Evolutionary conservation across 2,888 invertebrate genomes (phyloP).

Genomic region (Drosophila incognita): DNA sequence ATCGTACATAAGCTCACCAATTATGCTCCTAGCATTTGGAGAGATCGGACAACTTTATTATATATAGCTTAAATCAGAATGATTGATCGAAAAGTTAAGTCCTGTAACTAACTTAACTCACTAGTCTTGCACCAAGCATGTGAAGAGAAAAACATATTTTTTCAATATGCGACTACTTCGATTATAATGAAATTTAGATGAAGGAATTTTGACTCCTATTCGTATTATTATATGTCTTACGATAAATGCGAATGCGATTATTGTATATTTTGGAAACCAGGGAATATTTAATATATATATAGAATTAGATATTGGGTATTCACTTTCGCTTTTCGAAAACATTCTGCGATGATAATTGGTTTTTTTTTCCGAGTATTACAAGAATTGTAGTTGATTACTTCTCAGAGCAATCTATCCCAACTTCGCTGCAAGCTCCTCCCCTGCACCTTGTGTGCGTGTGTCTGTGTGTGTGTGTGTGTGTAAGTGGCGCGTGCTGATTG

Average conservation of each 20-base stretch:
- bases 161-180: neutral
- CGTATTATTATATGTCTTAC: no score
- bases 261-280: neutral
- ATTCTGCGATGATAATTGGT: neutral
- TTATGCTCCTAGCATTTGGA: neutral
- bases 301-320: neutral
- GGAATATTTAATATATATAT: neutral
- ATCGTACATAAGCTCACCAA: neutral
- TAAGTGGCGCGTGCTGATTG: constrained; percentile 70
- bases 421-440: neutral
- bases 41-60: neutral
- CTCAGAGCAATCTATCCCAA: neutral
- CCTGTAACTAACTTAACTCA: no score
- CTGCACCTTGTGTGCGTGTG: neutral
- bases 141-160: rapidly evolving
- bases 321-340: neutral
- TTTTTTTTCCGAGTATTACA: neutral
- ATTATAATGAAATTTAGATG: neutral
- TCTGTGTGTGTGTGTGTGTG: neutral
- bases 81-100: neutral
- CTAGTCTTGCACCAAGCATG: no score
- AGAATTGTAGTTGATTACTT: neutral
- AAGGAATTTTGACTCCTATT: no score
- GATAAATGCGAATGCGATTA: neutral
- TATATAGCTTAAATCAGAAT: neutral